A percentile compares a stretch with the other conserved stretches of the same genome.
Evolutionary conservation across 2,888 invertebrate species (phyloP).

Genomic region (Meiosimyza decipiens): DNA sequence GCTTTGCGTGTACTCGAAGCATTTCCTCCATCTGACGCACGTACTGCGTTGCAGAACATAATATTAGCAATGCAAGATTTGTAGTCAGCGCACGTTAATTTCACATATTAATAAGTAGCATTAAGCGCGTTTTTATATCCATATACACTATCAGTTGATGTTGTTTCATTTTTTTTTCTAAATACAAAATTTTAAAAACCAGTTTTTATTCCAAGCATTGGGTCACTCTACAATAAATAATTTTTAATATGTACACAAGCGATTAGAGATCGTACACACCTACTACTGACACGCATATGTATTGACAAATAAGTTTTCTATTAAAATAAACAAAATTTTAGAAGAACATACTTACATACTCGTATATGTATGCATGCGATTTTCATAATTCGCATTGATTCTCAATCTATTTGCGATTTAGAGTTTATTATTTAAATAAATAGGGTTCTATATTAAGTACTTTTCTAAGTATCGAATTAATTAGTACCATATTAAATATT

Average conservation of each 20-base stretch:
- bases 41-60: slow-evolving; percentile 87
- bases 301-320: slow-evolving; percentile 10
- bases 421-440: no score
- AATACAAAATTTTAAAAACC: not conserved
- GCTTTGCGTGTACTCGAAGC: slow-evolving; percentile 80
- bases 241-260: not conserved
- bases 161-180: not conserved
- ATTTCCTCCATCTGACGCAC: slow-evolving; percentile 84
- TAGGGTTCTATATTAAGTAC: no score
- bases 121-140: not conserved
- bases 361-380: no score
- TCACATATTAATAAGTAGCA: not conserved
- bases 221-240: not conserved
- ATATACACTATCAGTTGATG: not conserved
- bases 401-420: no score
- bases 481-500: no score
- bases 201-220: slow-evolving; percentile 9
- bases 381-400: no score
- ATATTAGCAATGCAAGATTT: slow-evolving; percentile 84
- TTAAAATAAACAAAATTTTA: slow-evolving; percentile 2
- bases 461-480: no score
- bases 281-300: no score
- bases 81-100: slow-evolving; percentile 42
- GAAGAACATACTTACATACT: not conserved
- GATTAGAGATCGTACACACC: slow-evolving; percentile 5